A percentile compares a stretch with the other conserved stretches of the same genome.
These are phyloP conservation scores for Saguinus midas DNA, from an alignment of 2,113 vertebrate species.

Conservation along the genomic window DNA sequence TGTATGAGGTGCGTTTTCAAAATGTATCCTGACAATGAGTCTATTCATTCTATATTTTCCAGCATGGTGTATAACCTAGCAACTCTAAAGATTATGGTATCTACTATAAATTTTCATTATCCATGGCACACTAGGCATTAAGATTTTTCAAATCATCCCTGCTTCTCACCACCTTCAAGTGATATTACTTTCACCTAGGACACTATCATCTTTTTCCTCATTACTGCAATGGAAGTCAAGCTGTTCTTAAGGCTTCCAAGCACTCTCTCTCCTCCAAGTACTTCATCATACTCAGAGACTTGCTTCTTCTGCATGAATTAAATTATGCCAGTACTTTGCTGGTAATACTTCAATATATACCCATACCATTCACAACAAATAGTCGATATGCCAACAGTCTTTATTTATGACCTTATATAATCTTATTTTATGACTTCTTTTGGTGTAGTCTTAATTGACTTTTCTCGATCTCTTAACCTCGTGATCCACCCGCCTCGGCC, in stretches of 20 bases:
- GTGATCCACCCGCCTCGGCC: too few species aligned
- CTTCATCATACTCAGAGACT: background rate
- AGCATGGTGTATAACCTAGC: background rate
- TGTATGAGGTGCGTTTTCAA: background rate
- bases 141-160: background rate
- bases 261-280: background rate
- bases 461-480: background rate
- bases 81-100: background rate
- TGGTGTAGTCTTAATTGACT: background rate
- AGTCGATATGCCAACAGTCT: background rate
- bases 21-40: background rate
- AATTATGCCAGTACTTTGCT: background rate
- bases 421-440: background rate
- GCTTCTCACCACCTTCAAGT: background rate
- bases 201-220: background rate
- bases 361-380: background rate
- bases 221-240: background rate
- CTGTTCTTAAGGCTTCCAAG: background rate
- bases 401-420: background rate
- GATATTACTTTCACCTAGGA: background rate
- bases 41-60: background rate
- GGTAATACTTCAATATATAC: background rate
- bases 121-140: background rate
- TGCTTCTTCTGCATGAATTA: background rate
- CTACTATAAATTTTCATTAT: background rate